phyloP scores from a whole-genome alignment of 2,888 invertebrate species.

The Pristionchus arcanus region DNA sequence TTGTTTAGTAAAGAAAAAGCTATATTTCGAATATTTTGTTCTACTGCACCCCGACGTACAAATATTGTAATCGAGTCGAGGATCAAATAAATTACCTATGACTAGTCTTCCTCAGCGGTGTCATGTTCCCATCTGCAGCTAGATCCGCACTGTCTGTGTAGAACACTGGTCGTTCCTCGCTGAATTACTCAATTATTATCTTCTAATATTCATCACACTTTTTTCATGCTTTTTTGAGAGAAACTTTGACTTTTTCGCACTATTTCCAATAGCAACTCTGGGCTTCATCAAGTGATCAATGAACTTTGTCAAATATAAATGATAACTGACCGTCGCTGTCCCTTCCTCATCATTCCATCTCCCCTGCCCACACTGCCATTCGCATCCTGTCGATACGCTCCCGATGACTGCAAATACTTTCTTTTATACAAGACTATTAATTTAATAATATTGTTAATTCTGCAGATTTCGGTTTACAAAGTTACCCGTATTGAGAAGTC shows the following conservation, averaged over 20 bases:
- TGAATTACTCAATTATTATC: background rate
- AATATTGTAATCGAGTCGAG: no score
- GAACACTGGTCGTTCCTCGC: conserved; percentile 56
- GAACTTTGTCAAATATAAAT: background rate
- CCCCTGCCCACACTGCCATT: conserved; percentile 51
- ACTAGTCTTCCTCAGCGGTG: conserved; percentile 8
- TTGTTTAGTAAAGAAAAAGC: no score
- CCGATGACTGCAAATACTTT: background rate
- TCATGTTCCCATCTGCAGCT: conserved; percentile 9
- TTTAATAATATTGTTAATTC: no score
- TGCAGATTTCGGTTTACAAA: no score
- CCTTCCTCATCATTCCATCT: conserved; percentile 49
- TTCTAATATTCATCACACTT: background rate
- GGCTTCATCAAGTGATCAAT: no score
- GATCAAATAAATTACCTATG: conserved; percentile 2
- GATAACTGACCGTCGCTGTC: conserved; percentile 2
- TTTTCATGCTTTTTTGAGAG: no score
- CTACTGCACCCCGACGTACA: no score
- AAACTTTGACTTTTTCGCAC: no score
- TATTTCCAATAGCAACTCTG: no score
- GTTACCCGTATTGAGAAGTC: no score
- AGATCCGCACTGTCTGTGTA: conserved; percentile 57
- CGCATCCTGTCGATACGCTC: conserved; percentile 26
- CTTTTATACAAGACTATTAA: background rate
- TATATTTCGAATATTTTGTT: no score